These are phyloP conservation scores for Gambelia wislizenii DNA, from an alignment of 2,797 vertebrate species.

Conservation along the genomic window DNA sequence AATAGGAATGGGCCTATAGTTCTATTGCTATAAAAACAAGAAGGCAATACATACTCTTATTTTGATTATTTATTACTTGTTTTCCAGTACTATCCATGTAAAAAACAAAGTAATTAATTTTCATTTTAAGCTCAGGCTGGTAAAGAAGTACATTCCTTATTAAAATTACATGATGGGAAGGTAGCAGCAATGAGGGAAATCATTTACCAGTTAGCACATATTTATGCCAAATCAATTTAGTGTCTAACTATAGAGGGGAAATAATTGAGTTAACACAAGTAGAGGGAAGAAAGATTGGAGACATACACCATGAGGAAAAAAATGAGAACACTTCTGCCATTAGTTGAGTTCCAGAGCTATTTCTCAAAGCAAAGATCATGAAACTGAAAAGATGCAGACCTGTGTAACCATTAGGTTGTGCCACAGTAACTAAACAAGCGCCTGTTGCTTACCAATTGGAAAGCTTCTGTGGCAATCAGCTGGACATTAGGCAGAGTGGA, in stretches of 20 bases:
- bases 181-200: neutral
- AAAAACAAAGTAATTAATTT: slow-evolving; percentile 7
- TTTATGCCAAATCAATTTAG: neutral
- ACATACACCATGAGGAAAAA: neutral
- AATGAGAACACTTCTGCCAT: neutral
- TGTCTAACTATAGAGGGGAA: neutral
- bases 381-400: neutral
- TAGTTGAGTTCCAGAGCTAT: neutral
- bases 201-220: neutral
- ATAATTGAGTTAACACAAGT: neutral
- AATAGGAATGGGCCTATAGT: neutral
- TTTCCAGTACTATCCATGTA: neutral
- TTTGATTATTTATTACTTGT: neutral
- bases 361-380: neutral
- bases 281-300: neutral
- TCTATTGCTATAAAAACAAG: neutral
- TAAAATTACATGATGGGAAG: neutral
- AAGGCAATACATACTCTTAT: neutral
- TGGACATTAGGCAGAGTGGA: too few relatives aligned
- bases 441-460: neutral
- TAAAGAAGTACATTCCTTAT: neutral
- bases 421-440: neutral
- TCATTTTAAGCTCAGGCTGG: neutral
- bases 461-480: neutral
- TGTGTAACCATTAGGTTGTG: neutral